phyloP scores from a whole-genome alignment of 2,113 vertebrate genomes.

The Tympanuchus pallidicinctus region DNA sequence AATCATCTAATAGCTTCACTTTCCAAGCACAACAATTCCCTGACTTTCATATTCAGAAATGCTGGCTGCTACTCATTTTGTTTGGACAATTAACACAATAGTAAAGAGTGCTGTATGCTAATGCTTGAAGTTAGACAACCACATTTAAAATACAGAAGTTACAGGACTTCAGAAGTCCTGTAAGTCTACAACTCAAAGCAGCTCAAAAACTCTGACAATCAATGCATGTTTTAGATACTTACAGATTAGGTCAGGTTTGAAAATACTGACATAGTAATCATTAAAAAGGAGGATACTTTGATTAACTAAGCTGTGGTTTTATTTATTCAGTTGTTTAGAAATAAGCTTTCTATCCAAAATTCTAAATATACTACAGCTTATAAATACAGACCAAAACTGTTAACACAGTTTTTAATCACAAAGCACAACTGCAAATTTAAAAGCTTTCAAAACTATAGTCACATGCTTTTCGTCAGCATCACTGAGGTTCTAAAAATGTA shows the following conservation, averaged over 20 bases:
- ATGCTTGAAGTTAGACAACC: background rate
- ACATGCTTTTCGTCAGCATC: background rate
- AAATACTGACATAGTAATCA: background rate
- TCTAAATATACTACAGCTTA: background rate
- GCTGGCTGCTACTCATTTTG: background rate
- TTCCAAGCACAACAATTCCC: background rate
- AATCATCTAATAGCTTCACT: background rate
- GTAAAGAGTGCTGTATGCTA: background rate
- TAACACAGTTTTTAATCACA: background rate
- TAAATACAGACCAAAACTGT: background rate
- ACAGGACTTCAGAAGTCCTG: background rate
- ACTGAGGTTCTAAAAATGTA: background rate
- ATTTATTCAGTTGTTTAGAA: background rate
- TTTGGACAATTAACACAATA: background rate
- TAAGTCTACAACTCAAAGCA: background rate
- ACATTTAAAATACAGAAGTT: background rate
- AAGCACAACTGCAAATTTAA: background rate
- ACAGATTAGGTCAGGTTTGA: background rate
- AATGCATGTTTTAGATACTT: background rate
- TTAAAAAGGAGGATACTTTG: background rate
- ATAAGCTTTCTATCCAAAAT: background rate
- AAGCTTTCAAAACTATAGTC: background rate
- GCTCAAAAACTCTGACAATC: background rate
- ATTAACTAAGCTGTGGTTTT: background rate
- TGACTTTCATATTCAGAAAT: background rate